Conservation (phyloP, 2,888 invertebrate species). For the Troides oblongomaculatus region DNA sequence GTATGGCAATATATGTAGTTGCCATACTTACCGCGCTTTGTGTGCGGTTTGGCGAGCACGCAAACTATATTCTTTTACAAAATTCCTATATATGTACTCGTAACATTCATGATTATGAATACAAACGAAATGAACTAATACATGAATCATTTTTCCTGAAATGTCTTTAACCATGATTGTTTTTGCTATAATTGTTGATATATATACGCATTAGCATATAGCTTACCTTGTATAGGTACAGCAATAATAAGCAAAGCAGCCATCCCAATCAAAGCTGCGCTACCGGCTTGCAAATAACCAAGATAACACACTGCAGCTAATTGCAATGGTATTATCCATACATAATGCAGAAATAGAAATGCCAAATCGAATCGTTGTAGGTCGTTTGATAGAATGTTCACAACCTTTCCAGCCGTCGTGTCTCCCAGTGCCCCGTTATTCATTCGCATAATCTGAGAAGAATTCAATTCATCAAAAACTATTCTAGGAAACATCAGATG, state of each 20-base stretch:
- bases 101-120: too few relatives aligned
- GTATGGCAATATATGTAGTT: too few relatives aligned
- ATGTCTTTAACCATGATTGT: neutral
- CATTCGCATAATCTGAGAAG: slow-evolving; percentile 69
- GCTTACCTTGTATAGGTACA: slow-evolving; percentile 87
- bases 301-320: slow-evolving; percentile 84
- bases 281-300: slow-evolving; percentile 84
- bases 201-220: neutral
- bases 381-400: slow-evolving; percentile 93
- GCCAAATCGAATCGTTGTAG: slow-evolving; percentile 90
- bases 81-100: too few relatives aligned
- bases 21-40: too few relatives aligned
- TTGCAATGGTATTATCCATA: slow-evolving; percentile 89
- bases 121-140: too few relatives aligned
- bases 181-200: neutral
- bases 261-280: slow-evolving; percentile 85
- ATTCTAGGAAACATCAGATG: neutral
- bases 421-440: slow-evolving; percentile 84
- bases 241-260: slow-evolving; percentile 83
- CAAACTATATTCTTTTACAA: too few relatives aligned
- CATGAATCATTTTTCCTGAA: too few relatives aligned
- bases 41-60: too few relatives aligned
- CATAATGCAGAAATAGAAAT: slow-evolving; percentile 86
- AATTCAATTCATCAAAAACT: neutral
- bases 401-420: slow-evolving; percentile 92